Percentiles rank a stretch among this genome's conserved stretches.
phyloP scores from a whole-genome alignment of 2,888 invertebrate genomes.

The Andricus curvator region DNA sequence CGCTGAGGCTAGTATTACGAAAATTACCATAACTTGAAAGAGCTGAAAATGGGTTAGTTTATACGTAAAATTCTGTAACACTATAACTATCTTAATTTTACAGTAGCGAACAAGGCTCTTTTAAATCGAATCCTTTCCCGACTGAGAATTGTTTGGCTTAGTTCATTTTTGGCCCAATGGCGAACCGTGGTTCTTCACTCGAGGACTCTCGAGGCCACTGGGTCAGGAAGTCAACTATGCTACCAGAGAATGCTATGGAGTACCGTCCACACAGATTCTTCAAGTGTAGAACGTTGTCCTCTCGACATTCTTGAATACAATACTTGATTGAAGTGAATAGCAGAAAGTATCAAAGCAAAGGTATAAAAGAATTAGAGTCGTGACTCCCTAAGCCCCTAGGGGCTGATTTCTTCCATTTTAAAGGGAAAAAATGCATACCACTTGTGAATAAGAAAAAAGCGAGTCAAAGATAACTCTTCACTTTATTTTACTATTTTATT shows the following conservation, averaged over 20 bases:
- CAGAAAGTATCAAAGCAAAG: slow-evolving; percentile 45
- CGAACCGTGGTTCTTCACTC: neutral
- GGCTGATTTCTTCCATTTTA: neutral
- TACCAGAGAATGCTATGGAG: slow-evolving; percentile 28
- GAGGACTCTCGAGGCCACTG: slow-evolving; percentile 63
- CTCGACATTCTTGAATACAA: slow-evolving; percentile 36
- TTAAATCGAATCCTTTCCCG: slow-evolving; percentile 7
- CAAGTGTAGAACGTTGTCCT: slow-evolving; percentile 23
- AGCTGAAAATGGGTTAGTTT: no score
- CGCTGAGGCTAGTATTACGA: no score
- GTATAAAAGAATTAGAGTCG: neutral
- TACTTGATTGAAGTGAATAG: slow-evolving; percentile 24
- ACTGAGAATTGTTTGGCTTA: slow-evolving; percentile 17
- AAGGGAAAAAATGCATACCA: neutral
- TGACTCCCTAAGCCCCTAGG: neutral
- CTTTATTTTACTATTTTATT: no score
- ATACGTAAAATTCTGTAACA: no score
- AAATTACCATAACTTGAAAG: no score
- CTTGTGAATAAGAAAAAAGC: neutral
- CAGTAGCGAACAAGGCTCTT: neutral
- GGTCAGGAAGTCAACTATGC: slow-evolving; percentile 61
- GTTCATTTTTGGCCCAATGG: neutral
- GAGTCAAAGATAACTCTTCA: no score
- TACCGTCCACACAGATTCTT: slow-evolving; percentile 34
- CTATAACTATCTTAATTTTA: no score